Percentiles rank a stretch among this genome's conserved stretches.
Conservation (phyloP, 2,113 vertebrate genomes). For the Phainopepla nitens region DNA sequence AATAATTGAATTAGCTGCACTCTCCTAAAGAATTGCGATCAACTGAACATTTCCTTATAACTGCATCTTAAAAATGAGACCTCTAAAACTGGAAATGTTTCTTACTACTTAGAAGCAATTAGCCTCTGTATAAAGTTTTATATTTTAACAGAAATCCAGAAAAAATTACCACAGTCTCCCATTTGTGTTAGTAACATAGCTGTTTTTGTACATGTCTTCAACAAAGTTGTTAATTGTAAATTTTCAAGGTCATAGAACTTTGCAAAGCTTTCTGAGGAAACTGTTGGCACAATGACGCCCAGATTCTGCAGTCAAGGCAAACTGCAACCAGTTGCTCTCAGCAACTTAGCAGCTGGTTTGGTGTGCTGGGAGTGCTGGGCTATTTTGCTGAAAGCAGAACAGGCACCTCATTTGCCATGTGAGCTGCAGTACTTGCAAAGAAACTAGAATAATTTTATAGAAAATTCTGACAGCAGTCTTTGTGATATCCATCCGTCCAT, state of each 20-base stretch:
- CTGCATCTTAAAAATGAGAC: constrained; percentile 55
- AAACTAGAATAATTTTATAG: background rate
- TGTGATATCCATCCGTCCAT: background rate
- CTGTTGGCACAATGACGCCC: background rate
- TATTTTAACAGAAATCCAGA: constrained; percentile 45
- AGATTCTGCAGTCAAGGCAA: background rate
- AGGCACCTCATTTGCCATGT: background rate
- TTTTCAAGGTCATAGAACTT: background rate
- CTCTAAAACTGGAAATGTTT: background rate
- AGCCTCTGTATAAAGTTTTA: constrained; percentile 46
- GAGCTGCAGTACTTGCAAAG: background rate
- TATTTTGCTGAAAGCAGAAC: background rate
- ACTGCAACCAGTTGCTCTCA: background rate
- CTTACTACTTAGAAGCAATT: constrained; percentile 20
- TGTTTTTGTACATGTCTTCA: background rate
- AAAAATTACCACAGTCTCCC: background rate
- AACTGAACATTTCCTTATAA: constrained; percentile 49
- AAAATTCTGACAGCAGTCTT: background rate
- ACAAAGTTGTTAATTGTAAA: background rate
- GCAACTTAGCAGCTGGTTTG: background rate
- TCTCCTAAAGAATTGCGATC: constrained; percentile 45
- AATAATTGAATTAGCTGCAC: constrained; percentile 63
- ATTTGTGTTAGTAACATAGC: background rate
- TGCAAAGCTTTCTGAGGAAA: background rate
- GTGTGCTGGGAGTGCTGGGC: background rate